phyloP scores from a whole-genome alignment of 2,888 invertebrate genomes.

The Aleiodes leptofemur region DNA sequence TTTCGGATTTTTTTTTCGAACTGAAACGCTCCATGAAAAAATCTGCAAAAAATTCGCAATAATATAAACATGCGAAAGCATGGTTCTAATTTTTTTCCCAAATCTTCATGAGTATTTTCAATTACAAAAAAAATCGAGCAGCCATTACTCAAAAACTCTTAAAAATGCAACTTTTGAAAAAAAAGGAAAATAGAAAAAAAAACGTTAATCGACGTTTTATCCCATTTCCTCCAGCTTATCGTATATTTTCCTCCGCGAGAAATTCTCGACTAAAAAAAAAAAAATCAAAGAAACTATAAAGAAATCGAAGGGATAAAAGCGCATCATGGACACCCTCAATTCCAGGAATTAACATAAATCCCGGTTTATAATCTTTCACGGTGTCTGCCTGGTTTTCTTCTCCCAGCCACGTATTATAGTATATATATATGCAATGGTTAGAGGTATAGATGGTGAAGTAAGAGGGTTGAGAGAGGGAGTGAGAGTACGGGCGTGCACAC shows the following conservation, averaged over 20 bases:
- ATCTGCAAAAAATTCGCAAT: too few relatives aligned
- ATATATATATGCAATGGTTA: conserved; percentile 28
- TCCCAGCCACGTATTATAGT: conserved; percentile 26
- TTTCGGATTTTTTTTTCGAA: too few relatives aligned
- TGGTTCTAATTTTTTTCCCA: too few relatives aligned
- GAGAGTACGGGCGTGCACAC: conserved; percentile 9
- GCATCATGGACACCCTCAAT: conserved; percentile 57
- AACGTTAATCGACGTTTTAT: neutral
- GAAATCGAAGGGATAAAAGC: conserved; percentile 36
- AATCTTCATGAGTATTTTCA: too few relatives aligned
- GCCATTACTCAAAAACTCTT: too few relatives aligned
- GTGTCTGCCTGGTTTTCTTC: conserved; percentile 57
- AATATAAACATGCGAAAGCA: too few relatives aligned
- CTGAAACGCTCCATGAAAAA: too few relatives aligned
- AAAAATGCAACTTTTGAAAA: too few relatives aligned
- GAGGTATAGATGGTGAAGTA: conserved; percentile 22
- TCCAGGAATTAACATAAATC: conserved; percentile 71
- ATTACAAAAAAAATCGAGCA: too few relatives aligned
- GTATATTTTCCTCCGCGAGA: conserved; percentile 8
- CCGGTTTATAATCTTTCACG: conserved; percentile 68
- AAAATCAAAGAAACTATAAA: conserved; percentile 10
- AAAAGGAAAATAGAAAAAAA: neutral
- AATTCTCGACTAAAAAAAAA: conserved; percentile 23
- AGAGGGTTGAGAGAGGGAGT: neutral
- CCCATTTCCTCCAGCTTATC: conserved; percentile 5